Evolutionary conservation across 2,113 vertebrate genomes (phyloP).

Genomic region (Vanacampus margaritifer): DNA sequence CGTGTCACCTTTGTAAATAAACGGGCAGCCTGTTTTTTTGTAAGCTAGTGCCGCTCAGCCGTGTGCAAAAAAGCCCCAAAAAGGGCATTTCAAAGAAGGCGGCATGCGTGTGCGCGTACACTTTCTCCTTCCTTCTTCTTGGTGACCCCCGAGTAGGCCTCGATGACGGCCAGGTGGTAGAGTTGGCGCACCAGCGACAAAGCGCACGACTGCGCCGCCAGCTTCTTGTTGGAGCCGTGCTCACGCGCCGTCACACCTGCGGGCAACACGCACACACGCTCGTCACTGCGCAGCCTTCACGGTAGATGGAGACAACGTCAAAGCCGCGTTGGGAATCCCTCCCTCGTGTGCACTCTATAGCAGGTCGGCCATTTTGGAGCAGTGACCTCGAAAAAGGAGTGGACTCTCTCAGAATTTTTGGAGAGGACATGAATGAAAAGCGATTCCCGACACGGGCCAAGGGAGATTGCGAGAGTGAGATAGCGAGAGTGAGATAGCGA

Average conservation of each 20-base stretch:
- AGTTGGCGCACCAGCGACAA: slow-evolving; percentile 92
- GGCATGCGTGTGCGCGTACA: slow-evolving; percentile 60
- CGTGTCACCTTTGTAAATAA: too few relatives aligned
- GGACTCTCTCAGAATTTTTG: too few relatives aligned
- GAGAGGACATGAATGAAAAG: neutral
- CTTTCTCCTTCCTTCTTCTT: slow-evolving; percentile 93
- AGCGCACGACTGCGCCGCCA: slow-evolving; percentile 94
- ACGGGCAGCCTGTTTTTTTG: too few relatives aligned
- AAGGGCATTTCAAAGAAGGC: too few relatives aligned
- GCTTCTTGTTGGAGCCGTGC: slow-evolving; percentile 96
- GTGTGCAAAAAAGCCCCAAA: too few relatives aligned
- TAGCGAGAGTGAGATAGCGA: too few relatives aligned
- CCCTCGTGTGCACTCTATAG: neutral
- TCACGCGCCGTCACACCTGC: slow-evolving; percentile 87
- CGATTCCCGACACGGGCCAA: neutral
- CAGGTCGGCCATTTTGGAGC: too few relatives aligned
- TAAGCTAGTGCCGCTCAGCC: too few relatives aligned
- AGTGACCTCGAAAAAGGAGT: too few relatives aligned
- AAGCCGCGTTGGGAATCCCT: neutral
- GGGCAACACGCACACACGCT: neutral
- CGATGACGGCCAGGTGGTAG: slow-evolving; percentile 88
- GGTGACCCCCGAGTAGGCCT: slow-evolving; percentile 85
- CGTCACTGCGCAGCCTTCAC: neutral
- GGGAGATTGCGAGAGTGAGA: neutral
- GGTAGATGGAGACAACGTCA: neutral